Evolutionary conservation across 2,113 vertebrate species (phyloP).

Genomic region (Leucopsar rothschildi): DNA sequence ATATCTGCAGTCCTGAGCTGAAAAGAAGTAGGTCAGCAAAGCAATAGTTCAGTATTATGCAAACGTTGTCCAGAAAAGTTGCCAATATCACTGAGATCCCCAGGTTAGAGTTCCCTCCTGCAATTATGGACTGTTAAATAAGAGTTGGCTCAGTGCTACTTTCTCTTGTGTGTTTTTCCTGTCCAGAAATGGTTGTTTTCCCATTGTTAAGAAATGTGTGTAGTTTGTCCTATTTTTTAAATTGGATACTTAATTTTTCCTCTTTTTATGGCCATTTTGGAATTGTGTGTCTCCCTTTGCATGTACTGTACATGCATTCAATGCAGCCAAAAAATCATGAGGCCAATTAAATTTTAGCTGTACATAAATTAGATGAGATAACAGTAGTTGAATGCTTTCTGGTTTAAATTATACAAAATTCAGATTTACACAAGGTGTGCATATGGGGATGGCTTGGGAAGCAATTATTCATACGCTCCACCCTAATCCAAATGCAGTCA

Average conservation of each 20-base stretch:
- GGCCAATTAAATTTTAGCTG: constrained; percentile 54
- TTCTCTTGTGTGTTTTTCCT: background rate
- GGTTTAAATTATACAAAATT: constrained; percentile 48
- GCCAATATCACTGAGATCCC: constrained; percentile 9
- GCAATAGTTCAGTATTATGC: background rate
- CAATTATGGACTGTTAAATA: background rate
- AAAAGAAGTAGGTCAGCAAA: constrained; percentile 38
- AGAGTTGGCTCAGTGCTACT: background rate
- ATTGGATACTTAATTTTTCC: constrained; percentile 42
- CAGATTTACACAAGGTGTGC: constrained; percentile 53
- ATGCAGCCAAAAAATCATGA: constrained; percentile 60
- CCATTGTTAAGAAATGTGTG: constrained; percentile 24
- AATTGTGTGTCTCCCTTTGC: constrained; percentile 41
- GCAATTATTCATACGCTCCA: constrained; percentile 40
- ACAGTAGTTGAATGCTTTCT: constrained; percentile 50
- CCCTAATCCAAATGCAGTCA: constrained; percentile 42
- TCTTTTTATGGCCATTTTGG: constrained; percentile 44
- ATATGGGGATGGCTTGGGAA: constrained; percentile 45
- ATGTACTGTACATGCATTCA: background rate
- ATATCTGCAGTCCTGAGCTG: constrained; percentile 5
- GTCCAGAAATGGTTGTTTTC: constrained; percentile 2
- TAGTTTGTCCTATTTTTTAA: constrained; percentile 46
- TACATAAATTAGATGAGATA: constrained; percentile 64
- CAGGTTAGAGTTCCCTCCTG: background rate
- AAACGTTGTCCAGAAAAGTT: background rate